These are phyloP conservation scores for Pteronura brasiliensis DNA, from an alignment of 2,113 vertebrate genomes.

Conservation along the genomic window DNA sequence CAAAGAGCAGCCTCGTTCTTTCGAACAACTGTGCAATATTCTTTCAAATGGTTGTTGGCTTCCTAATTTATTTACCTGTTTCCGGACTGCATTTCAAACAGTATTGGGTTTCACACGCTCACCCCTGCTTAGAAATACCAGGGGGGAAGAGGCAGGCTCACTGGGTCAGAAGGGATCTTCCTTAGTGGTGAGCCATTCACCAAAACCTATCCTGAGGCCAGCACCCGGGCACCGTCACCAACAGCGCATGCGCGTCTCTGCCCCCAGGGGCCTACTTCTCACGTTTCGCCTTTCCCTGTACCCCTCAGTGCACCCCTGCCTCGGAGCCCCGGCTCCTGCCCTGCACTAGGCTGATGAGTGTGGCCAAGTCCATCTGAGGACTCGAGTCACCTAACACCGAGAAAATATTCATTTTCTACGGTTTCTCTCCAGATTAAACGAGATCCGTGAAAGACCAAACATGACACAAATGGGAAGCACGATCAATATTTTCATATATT, in stretches of 20 bases:
- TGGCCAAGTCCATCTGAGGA: background rate
- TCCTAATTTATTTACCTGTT: background rate
- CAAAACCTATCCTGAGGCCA: background rate
- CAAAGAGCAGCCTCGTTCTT: background rate
- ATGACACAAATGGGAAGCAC: background rate
- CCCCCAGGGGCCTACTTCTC: background rate
- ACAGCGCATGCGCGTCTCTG: background rate
- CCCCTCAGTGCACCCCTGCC: background rate
- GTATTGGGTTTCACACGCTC: background rate
- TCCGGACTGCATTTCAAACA: background rate
- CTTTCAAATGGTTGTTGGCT: background rate
- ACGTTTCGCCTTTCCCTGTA: background rate
- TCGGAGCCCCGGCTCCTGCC: background rate
- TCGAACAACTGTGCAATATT: background rate
- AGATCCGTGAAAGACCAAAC: background rate
- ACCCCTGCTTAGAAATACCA: background rate
- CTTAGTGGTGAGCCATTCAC: background rate
- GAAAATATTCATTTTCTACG: background rate
- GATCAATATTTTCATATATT: background rate
- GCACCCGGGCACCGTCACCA: background rate
- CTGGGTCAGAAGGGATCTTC: background rate
- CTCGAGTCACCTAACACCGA: background rate
- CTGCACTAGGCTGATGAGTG: background rate
- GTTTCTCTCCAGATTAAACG: background rate
- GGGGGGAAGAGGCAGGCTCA: background rate